A percentile compares a stretch with the other conserved stretches of the same genome.
phyloP scores from a whole-genome alignment of 2,797 vertebrate genomes.

The Clarias pachynema region DNA sequence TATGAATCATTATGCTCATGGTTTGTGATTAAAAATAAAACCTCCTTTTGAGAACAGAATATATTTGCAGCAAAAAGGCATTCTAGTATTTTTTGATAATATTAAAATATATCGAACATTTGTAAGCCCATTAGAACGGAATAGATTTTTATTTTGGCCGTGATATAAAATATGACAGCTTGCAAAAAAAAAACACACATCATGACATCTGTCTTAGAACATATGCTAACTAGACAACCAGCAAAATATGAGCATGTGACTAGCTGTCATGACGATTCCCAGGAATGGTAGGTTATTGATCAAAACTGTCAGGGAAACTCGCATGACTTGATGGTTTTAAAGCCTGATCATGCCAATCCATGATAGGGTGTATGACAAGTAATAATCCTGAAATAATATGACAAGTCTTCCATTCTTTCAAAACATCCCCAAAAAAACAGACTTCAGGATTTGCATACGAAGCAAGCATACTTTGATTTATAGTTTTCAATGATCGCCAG shows the following conservation, averaged over 20 bases:
- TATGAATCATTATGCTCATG: background rate
- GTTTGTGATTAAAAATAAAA: background rate
- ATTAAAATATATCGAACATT: background rate
- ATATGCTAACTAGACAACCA: slow-evolving; percentile 1
- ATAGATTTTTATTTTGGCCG: background rate
- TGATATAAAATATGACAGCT: background rate
- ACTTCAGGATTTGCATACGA: background rate
- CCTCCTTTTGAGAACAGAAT: background rate
- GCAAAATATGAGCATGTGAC: background rate
- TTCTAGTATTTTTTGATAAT: background rate
- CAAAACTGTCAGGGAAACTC: background rate
- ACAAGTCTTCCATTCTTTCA: background rate
- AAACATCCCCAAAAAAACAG: background rate
- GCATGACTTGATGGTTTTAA: background rate
- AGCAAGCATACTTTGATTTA: background rate
- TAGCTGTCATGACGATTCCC: background rate
- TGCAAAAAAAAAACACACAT: background rate
- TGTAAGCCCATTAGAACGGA: background rate
- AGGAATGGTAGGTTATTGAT: background rate
- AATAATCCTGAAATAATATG: background rate
- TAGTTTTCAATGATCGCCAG: slow-evolving; percentile 1
- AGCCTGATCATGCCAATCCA: background rate
- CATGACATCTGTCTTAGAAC: slow-evolving; percentile 6
- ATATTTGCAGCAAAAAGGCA: background rate
- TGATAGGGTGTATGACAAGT: background rate